Conservation (phyloP, 2,113 vertebrate genomes). For the Orientallactaga bullata region DNA sequence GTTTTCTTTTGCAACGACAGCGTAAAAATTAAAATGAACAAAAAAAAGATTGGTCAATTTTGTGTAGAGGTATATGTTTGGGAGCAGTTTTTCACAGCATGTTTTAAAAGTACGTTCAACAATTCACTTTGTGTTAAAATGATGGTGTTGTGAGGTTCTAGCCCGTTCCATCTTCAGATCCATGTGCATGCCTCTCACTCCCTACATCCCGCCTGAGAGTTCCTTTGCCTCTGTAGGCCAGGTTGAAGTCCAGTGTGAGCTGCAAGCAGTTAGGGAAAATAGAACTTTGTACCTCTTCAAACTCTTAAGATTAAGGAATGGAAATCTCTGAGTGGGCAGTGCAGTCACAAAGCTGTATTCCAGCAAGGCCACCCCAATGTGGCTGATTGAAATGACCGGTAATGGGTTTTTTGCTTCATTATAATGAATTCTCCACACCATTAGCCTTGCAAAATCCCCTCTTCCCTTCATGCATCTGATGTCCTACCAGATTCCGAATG, state of each 20-base stretch:
- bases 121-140: conserved; percentile 3
- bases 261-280: neutral
- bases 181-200: neutral
- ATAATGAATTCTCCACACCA: neutral
- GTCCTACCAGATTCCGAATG: neutral
- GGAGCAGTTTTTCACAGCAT: neutral
- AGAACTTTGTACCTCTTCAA: neutral
- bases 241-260: neutral
- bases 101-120: neutral
- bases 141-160: neutral
- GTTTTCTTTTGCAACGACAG: neutral
- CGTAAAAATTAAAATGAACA: neutral
- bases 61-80: neutral
- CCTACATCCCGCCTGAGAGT: neutral
- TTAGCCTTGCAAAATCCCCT: neutral
- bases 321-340: neutral
- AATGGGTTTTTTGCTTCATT: neutral
- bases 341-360: neutral
- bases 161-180: neutral
- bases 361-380: too few relatives aligned
- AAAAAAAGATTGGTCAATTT: neutral
- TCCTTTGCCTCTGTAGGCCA: neutral
- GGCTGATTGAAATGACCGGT: neutral
- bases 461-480: neutral
- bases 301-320: neutral